phyloP scores from a whole-genome alignment of 2,797 vertebrate genomes.

The Xyrichtys novacula region DNA sequence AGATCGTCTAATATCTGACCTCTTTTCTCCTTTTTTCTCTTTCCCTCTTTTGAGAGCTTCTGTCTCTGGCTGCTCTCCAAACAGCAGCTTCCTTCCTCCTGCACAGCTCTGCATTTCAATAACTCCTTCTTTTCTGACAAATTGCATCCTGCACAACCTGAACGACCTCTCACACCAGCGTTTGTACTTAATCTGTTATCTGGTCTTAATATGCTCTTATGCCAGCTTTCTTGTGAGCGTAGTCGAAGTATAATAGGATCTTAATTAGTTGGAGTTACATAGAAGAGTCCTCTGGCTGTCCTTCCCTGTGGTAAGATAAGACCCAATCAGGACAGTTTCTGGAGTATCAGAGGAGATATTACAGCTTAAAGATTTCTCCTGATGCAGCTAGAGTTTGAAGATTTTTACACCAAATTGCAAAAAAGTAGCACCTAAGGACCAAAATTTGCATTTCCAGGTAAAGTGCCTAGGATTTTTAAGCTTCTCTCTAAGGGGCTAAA shows the following conservation, averaged over 20 bases:
- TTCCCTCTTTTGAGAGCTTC: background rate
- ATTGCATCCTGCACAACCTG: constrained; percentile 23
- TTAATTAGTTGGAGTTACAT: constrained; percentile 42
- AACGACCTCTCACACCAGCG: constrained; percentile 21
- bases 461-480: background rate
- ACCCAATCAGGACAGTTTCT: constrained; percentile 49
- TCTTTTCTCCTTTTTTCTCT: background rate
- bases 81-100: background rate
- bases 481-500: too few relatives aligned
- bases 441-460: background rate
- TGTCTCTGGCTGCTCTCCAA: constrained; percentile 3
- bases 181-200: constrained; percentile 9
- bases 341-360: constrained; percentile 25
- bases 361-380: constrained; percentile 12
- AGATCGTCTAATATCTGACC: too few relatives aligned
- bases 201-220: constrained; percentile 29
- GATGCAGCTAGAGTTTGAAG: background rate
- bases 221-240: constrained; percentile 25
- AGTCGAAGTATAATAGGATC: constrained; percentile 41
- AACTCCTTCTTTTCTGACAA: constrained; percentile 7
- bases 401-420: constrained; percentile 2
- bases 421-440: background rate
- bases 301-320: constrained; percentile 54
- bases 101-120: background rate
- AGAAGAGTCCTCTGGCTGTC: constrained; percentile 68